Percentiles rank a stretch among this genome's conserved stretches.
Conservation (phyloP, 1,140 invertebrate species). For the Pygmarrhopalites habei region DNA sequence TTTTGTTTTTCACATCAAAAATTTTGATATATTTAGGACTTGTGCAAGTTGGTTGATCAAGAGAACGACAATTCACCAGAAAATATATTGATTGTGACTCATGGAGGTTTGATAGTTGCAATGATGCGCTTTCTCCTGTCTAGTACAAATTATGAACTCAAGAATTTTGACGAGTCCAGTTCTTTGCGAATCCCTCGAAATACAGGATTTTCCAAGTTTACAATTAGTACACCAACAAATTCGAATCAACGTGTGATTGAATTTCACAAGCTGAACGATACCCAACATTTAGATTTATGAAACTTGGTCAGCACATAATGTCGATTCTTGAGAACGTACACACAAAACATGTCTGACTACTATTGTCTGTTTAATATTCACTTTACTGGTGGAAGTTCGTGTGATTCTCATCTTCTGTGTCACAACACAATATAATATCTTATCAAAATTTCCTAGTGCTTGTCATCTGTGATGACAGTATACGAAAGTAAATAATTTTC, state of each 20-base stretch:
- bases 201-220: slow-evolving; percentile 24
- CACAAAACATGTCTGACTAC: background rate
- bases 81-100: slow-evolving; percentile 24
- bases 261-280: slow-evolving; percentile 17
- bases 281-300: slow-evolving; percentile 12
- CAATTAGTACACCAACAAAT: slow-evolving; percentile 1
- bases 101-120: slow-evolving; percentile 26
- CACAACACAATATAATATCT: no score
- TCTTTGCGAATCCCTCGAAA: slow-evolving; percentile 16
- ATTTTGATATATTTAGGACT: slow-evolving; percentile 10
- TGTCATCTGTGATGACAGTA: no score
- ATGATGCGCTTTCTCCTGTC: slow-evolving; percentile 18
- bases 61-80: slow-evolving; percentile 1
- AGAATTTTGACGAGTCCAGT: slow-evolving; percentile 8
- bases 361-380: no score
- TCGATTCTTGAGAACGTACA: no score
- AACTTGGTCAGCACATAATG: background rate
- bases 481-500: no score
- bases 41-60: slow-evolving; percentile 12
- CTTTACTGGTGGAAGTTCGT: no score
- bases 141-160: slow-evolving; percentile 1
- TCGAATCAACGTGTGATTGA: slow-evolving; percentile 5
- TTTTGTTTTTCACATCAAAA: background rate
- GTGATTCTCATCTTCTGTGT: no score
- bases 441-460: no score